These are phyloP conservation scores for Chelonia mydas DNA, from an alignment of 2,797 vertebrate species.

Conservation along the genomic window DNA sequence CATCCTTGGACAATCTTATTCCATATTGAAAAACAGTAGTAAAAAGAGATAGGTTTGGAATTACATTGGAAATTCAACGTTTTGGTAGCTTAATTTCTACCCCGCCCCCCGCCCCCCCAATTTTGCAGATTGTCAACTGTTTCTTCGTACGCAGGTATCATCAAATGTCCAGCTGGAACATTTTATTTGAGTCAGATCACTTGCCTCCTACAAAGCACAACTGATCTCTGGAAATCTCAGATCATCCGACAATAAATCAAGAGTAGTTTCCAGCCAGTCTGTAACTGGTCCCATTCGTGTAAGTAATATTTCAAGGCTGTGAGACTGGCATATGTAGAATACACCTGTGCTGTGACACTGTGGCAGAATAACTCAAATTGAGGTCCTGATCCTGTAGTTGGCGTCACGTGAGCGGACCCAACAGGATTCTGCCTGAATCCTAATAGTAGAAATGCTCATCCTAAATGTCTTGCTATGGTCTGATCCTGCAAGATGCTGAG, in stretches of 20 bases:
- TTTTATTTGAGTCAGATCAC: not conserved
- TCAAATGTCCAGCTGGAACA: not conserved
- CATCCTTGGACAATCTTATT: not conserved
- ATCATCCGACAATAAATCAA: not conserved
- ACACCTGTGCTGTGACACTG: conserved; percentile 7
- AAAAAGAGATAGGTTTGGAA: not conserved
- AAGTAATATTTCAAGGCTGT: not conserved
- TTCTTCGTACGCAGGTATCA: not conserved
- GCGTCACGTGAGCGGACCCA: not conserved
- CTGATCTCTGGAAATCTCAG: not conserved
- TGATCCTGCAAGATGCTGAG: not conserved
- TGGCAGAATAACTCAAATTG: not conserved
- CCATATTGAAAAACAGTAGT: not conserved
- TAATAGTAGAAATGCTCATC: not conserved
- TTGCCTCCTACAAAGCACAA: not conserved
- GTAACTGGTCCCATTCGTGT: not conserved
- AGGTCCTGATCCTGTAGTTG: not conserved
- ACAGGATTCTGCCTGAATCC: not conserved
- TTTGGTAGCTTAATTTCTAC: conserved; percentile 1
- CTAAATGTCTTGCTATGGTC: not conserved
- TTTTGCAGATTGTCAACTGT: not conserved
- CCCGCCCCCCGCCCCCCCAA: not conserved
- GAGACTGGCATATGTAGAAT: not conserved
- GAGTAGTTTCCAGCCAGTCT: not conserved
- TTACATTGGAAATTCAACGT: not conserved